Evolutionary conservation across 2,797 vertebrate species (phyloP), one percentile per base, ranked within the genome.

Genomic region (Myiotriccus ornatus): DNA sequence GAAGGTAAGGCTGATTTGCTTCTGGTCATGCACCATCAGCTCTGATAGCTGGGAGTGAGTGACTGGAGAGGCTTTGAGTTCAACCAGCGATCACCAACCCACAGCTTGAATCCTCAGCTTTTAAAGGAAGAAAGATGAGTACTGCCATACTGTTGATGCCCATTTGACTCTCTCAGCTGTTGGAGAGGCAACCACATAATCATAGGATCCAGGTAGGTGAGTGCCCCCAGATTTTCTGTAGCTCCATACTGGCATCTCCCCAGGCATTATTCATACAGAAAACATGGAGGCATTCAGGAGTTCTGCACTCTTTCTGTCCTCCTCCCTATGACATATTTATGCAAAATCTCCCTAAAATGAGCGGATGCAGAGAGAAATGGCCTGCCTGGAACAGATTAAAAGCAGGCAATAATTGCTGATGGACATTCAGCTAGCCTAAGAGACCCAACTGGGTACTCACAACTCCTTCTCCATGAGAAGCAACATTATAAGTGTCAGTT

Each of bases 331-430:
- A 94, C 50, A 53, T 80, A 86, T 20, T 77, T 59, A 49, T 87
- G 49, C 68, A 96, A 91, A 91, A 87, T 80, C 35, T 94, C 53
- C 89, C 93, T 88, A 92, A 94, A 94, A 88, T 43, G n/a, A 94
- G 85, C 17, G 75, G 52, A 35, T 53, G 14, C 21, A 47, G 59
- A 74, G 18, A 60, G 18, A 64, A 57, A 44, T 20, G 43, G 10
- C 41, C 21, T 10, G 6, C 19, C 23, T 44, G 30, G 8, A 87
- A 23, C 39, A 84, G 20, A 17, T 53, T 68, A 57, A 75, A 95
- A 52, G 21, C 65, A 91, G 93, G 60, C 49, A 89, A 43, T 60
- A 67, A 53, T 35, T 50, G 43, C n/a, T 62, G 64, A 78, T n/a
- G 47, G 59, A 41, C 8, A 30, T 34, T 32, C 69, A 71, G 41